Percentiles rank a stretch among this genome's conserved stretches.
Conservation (phyloP, 2,888 invertebrate genomes). For the Ornithoptera alexandrae region DNA sequence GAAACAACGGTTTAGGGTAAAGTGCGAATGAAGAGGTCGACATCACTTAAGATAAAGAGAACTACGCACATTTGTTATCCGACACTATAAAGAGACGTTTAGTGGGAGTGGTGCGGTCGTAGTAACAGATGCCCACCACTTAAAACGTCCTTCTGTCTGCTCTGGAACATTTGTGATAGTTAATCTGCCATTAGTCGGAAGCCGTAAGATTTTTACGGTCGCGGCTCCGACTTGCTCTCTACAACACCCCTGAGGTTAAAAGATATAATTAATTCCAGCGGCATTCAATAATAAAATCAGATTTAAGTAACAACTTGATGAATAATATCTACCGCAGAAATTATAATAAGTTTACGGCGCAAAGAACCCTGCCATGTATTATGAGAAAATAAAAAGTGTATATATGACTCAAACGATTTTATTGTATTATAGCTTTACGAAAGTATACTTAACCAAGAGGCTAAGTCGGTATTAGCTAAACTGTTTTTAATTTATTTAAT, state of each 20-base stretch:
- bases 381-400: no score
- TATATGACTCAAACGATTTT: no score
- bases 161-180: slow-evolving; percentile 5
- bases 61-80: neutral
- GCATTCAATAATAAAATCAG: neutral
- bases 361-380: no score
- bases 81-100: neutral
- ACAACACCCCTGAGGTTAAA: slow-evolving; percentile 8
- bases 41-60: neutral
- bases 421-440: no score
- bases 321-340: neutral
- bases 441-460: no score
- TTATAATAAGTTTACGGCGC: neutral
- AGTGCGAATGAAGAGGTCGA: neutral
- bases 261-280: neutral
- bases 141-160: neutral
- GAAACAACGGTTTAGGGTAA: neutral
- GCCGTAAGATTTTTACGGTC: slow-evolving; percentile 12
- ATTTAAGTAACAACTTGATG: neutral
- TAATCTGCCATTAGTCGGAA: slow-evolving; percentile 9
- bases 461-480: no score
- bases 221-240: neutral
- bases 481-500: no score
- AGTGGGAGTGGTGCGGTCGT: neutral
- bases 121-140: slow-evolving; percentile 2